Evolutionary conservation across 2,888 invertebrate species (phyloP).

Genomic region (Vanessa cardui): DNA sequence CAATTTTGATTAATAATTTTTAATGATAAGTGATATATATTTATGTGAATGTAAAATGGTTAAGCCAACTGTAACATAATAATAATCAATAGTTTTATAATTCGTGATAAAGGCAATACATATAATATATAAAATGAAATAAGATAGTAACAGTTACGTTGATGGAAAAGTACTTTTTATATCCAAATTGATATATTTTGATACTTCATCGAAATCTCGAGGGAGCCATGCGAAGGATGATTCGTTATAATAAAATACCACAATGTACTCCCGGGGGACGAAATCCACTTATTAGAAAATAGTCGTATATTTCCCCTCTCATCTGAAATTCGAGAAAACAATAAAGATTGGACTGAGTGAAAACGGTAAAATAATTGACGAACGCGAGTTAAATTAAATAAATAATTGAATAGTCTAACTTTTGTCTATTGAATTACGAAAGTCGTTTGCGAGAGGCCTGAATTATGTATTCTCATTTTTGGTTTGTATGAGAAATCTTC

Average conservation of each 20-base stretch:
- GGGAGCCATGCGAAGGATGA: slow-evolving; percentile 33
- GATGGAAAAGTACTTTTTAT: slow-evolving; percentile 13
- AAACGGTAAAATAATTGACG: slow-evolving; percentile 33
- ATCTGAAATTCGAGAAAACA: slow-evolving; percentile 22
- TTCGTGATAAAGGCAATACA: neutral
- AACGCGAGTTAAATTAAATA: slow-evolving; percentile 38
- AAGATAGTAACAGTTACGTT: slow-evolving; percentile 6
- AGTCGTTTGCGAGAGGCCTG: slow-evolving; percentile 19
- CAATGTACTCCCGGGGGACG: slow-evolving; percentile 29
- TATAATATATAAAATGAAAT: neutral
- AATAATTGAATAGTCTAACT: slow-evolving; percentile 37
- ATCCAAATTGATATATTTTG: slow-evolving; percentile 26
- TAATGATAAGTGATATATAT: too few species aligned
- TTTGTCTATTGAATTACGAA: slow-evolving; percentile 34
- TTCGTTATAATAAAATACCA: slow-evolving; percentile 37
- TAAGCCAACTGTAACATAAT: neutral
- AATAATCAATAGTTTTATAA: neutral
- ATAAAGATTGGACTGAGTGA: slow-evolving; percentile 28
- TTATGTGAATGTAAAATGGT: too few species aligned
- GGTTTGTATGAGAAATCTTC: neutral
- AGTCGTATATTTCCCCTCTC: slow-evolving; percentile 29
- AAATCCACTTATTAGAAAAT: slow-evolving; percentile 36
- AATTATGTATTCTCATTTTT: neutral
- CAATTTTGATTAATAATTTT: too few species aligned
- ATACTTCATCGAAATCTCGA: slow-evolving; percentile 26